These are phyloP conservation scores for Circaetus cinerascens DNA, from an alignment of 2,113 vertebrate genomes.

Conservation along the genomic window DNA sequence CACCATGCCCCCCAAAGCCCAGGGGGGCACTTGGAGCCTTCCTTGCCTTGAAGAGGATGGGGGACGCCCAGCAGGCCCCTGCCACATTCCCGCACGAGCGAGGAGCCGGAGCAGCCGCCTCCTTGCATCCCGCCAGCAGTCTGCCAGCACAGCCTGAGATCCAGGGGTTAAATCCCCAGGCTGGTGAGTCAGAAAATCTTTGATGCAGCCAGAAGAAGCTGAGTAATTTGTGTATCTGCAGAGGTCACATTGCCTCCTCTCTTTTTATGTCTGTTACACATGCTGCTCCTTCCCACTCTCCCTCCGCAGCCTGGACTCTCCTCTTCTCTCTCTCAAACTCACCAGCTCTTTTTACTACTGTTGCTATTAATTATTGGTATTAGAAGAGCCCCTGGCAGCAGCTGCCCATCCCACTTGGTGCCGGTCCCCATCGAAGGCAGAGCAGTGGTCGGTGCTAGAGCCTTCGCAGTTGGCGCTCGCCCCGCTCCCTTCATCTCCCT, in stretches of 20 bases:
- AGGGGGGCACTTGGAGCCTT: not conserved
- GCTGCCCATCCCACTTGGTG: not conserved
- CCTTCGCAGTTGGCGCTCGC: accelerated
- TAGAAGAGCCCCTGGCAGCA: not conserved
- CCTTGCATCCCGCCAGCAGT: not conserved
- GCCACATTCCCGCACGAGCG: accelerated
- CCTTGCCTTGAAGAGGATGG: not conserved
- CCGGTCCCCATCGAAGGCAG: not conserved
- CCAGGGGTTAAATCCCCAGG: not conserved
- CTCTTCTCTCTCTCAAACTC: not conserved
- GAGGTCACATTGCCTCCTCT: constrained; percentile 40
- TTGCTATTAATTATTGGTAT: not conserved
- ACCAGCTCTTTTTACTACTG: not conserved
- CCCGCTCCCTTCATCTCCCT: not conserved
- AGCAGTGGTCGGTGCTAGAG: not conserved
- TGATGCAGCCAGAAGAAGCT: constrained; percentile 24
- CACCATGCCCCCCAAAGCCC: not conserved
- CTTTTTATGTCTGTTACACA: not conserved
- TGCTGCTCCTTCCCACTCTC: constrained; percentile 4
- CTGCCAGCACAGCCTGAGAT: not conserved
- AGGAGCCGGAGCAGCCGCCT: not conserved
- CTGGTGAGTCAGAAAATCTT: constrained; percentile 34
- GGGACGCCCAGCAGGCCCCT: not conserved
- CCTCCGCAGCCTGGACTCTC: not conserved
- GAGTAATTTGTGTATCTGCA: not conserved